Evolutionary conservation across 1,140 invertebrate species (phyloP), one percentile per base, ranked within the genome.

Genomic region (Drosophila setifemur): DNA sequence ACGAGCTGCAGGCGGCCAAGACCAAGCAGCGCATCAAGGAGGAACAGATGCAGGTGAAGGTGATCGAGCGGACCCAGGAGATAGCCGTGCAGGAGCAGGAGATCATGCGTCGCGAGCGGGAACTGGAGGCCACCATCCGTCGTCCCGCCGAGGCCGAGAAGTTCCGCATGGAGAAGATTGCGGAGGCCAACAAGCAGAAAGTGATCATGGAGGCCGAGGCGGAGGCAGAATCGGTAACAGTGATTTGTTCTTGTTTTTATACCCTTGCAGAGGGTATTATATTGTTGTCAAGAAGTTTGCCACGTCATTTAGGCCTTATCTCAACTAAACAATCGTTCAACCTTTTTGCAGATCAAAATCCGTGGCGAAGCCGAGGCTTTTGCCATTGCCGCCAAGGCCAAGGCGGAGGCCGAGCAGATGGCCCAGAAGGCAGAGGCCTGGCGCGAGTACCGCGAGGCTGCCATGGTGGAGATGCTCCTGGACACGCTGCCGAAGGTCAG

Each of bases 381-480:
- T 91, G 97, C 97, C 14, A 96, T 99, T 86, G 94, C 97, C 77
- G 97, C 96, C 1, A 98, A 97, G 91, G 98, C 97, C 0, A 96
- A 95, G 75, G 98, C 98, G 6, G 98, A 99, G 88, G 97, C 97
- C 3, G 97, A 98, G 91, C 97, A 98, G 92, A 98, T 99, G 96
- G 94, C 95, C 0, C 97, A 97, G 91, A 99, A 99, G 90, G 98
- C 98, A 6, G 97, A 98, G 77, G 98, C 98, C 16, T 99, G 95
- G 94, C 97, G 96, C 87, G 97, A 98, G 87, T 99, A 98, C 89
- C 96, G 97, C 70, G 97, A 96, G 66, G 98, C 98, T 40, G 98
- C 98, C 26, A 98, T 99, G 94, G 94, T 98, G 45, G 98, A 99
- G 83, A 99, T 99, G 98, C 95, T 98, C 85, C 93, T 99, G 14